Evolutionary conservation across 2,888 invertebrate species (phyloP).

Genomic region (Sinodicranocentrus sp.): DNA sequence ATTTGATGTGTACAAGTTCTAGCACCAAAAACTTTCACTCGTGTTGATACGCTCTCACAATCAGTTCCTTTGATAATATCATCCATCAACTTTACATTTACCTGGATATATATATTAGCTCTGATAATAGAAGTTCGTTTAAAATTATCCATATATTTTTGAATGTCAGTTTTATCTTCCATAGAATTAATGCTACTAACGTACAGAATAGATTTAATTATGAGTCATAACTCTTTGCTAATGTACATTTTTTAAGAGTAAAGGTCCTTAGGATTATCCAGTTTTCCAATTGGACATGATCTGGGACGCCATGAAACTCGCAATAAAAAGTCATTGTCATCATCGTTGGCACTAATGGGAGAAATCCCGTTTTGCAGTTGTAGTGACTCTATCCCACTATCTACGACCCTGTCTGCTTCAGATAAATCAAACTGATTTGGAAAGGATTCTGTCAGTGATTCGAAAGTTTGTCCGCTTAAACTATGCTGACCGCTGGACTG

Average conservation of each 20-base stretch:
- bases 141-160: too few species aligned
- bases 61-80: too few species aligned
- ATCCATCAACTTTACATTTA: too few species aligned
- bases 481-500: background rate
- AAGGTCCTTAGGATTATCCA: constrained; percentile 50
- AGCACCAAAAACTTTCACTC: too few species aligned
- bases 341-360: constrained; percentile 36
- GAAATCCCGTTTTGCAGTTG: background rate
- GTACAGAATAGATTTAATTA: too few species aligned
- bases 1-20: too few species aligned
- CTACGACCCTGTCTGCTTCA: background rate
- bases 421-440: background rate
- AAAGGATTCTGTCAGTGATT: background rate
- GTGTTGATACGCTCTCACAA: too few species aligned
- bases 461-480: background rate
- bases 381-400: background rate
- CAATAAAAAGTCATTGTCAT: constrained; percentile 69
- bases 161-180: too few species aligned
- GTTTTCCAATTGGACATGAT: background rate
- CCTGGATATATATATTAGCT: too few species aligned
- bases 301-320: constrained; percentile 68
- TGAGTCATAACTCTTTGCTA: too few species aligned
- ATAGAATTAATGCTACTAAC: too few species aligned
- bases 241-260: constrained; percentile 67
- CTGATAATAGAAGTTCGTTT: too few species aligned